A percentile compares a stretch with the other conserved stretches of the same genome.
These are phyloP conservation scores for Ariopsis seemanni DNA, from an alignment of 2,113 vertebrate genomes.

Conservation along the genomic window DNA sequence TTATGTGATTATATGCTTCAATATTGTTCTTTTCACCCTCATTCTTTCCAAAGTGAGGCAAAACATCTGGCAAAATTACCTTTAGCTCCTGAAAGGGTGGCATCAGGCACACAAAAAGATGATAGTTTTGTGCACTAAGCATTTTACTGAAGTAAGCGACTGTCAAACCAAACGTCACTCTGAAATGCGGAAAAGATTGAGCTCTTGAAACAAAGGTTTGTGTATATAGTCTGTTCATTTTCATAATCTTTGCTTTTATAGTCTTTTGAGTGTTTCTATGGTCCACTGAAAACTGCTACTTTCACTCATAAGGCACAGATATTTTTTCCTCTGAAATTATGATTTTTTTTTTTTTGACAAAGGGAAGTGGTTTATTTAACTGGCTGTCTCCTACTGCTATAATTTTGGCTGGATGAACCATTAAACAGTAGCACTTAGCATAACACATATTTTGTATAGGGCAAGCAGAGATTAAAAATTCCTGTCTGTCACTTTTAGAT, in stretches of 20 bases:
- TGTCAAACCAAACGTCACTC: conserved; percentile 69
- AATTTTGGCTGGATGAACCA: conserved; percentile 18
- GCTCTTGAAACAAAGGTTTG: conserved; percentile 57
- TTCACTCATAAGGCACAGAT: conserved; percentile 13
- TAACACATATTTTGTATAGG: conserved; percentile 8
- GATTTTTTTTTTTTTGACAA: neutral
- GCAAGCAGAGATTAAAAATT: conserved; percentile 26
- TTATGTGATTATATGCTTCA: conserved; percentile 56
- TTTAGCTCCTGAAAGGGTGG: conserved; percentile 74
- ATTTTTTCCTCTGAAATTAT: conserved; percentile 15
- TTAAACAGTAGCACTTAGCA: neutral
- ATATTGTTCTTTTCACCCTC: conserved; percentile 76
- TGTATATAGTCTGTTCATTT: conserved; percentile 55
- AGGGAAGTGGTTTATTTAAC: conserved; percentile 7
- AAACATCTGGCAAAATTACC: conserved; percentile 77
- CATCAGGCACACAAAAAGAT: conserved; percentile 66
- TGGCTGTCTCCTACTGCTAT: conserved; percentile 2
- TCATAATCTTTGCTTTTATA: neutral
- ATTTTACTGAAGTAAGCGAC: conserved; percentile 73
- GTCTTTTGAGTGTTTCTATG: conserved; percentile 23
- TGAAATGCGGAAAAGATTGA: conserved; percentile 66
- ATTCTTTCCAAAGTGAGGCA: conserved; percentile 73
- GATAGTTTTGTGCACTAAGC: conserved; percentile 75
- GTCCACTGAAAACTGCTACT: conserved; percentile 19
- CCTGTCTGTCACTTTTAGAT: conserved; percentile 25